Evolutionary conservation across 2,888 invertebrate species (phyloP).

Genomic region (Pediacus dermestoides): DNA sequence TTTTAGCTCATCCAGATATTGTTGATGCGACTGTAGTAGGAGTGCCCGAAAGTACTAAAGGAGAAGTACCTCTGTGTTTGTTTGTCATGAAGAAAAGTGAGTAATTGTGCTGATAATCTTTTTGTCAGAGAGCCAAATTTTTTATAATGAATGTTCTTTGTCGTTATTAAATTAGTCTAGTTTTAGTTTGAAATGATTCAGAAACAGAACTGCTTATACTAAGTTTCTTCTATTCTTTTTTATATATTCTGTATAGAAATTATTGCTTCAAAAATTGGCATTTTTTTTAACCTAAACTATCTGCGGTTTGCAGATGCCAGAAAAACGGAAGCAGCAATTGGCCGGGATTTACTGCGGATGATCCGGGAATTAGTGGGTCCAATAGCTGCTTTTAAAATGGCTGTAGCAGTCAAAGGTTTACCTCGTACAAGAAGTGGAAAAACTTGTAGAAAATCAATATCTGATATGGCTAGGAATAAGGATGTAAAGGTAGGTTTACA

Average conservation of each 20-base stretch:
- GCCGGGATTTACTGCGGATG: constrained; percentile 55
- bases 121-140: neutral
- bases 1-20: constrained; percentile 79
- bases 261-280: too few species aligned
- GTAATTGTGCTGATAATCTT: constrained; percentile 10
- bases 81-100: constrained; percentile 70
- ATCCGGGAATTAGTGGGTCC: constrained; percentile 74
- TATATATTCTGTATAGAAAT: too few species aligned
- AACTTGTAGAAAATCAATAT: constrained; percentile 74
- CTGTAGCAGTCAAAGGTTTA: constrained; percentile 72
- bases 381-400: constrained; percentile 82
- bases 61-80: constrained; percentile 84
- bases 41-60: constrained; percentile 85
- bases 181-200: too few species aligned
- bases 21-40: constrained; percentile 88
- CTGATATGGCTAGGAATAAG: constrained; percentile 80
- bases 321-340: constrained; percentile 54
- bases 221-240: too few species aligned
- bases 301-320: constrained; percentile 47
- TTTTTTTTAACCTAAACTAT: constrained; percentile 22
- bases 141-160: too few species aligned
- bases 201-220: too few species aligned
- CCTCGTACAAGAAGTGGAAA: constrained; percentile 88
- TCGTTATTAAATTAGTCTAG: too few species aligned
- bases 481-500: constrained; percentile 71